Conservation (phyloP, 2,113 vertebrate species). For the Prunella fulvescens region DNA sequence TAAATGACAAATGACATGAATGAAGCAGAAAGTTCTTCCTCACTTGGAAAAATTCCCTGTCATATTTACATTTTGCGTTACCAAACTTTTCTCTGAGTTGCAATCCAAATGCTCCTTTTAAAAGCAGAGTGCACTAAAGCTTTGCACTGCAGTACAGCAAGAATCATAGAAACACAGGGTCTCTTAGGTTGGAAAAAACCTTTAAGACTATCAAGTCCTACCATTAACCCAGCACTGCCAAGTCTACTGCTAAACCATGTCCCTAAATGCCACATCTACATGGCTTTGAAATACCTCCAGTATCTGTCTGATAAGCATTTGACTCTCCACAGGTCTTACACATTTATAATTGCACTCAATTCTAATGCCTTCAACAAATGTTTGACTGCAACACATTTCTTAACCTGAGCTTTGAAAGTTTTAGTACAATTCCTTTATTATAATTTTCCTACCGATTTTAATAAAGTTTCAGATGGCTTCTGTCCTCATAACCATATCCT, state of each 20-base stretch:
- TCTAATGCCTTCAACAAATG: background rate
- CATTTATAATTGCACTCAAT: background rate
- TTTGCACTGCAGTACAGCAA: background rate
- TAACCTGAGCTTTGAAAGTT: background rate
- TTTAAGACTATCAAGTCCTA: background rate
- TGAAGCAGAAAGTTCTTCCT: slow-evolving; percentile 29
- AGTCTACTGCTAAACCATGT: background rate
- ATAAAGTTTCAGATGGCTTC: background rate
- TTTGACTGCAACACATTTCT: background rate
- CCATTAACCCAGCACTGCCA: background rate
- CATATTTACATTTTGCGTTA: background rate
- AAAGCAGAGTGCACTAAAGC: background rate
- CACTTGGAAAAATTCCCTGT: background rate
- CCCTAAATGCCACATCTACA: background rate
- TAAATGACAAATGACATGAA: background rate
- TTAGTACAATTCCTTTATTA: background rate
- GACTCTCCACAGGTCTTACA: background rate
- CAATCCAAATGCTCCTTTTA: background rate
- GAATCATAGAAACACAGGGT: background rate
- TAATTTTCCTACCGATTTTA: background rate
- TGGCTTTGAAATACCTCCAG: background rate
- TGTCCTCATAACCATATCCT: background rate
- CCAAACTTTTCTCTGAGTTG: background rate
- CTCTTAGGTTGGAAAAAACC: background rate
- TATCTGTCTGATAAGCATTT: background rate